phyloP scores from a whole-genome alignment of 2,888 invertebrate genomes.

The Cylloceria caligata region DNA sequence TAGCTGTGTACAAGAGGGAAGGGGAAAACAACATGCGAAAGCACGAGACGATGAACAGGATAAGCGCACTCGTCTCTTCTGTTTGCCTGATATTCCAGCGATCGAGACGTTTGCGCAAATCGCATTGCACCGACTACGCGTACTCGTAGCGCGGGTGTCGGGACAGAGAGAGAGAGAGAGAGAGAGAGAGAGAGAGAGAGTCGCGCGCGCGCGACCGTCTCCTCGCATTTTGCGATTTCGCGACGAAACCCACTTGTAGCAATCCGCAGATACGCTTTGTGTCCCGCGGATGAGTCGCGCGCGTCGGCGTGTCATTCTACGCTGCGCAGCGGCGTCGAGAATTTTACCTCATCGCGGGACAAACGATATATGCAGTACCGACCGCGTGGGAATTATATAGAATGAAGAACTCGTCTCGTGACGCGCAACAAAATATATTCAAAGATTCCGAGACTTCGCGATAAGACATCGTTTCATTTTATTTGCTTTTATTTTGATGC shows the following conservation, averaged over 20 bases:
- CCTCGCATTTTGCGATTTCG: slow-evolving; percentile 58
- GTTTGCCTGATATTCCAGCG: slow-evolving; percentile 79
- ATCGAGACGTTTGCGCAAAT: slow-evolving; percentile 83
- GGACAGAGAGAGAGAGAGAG: slow-evolving; percentile 16
- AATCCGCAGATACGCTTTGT: slow-evolving; percentile 26
- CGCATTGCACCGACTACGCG: slow-evolving; percentile 72
- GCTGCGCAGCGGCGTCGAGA: not conserved
- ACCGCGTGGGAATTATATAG: not conserved
- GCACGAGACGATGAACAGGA: slow-evolving; percentile 36
- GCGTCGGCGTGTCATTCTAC: not conserved
- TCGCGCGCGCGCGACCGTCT: slow-evolving; percentile 43
- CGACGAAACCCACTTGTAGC: slow-evolving; percentile 29
- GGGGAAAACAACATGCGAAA: slow-evolving; percentile 13
- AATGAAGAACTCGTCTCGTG: not conserved
- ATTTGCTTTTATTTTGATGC: too few species aligned
- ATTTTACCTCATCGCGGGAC: not conserved
- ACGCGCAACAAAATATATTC: not conserved
- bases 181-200: not conserved
- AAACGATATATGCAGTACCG: not conserved
- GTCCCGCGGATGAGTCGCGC: slow-evolving; percentile 35
- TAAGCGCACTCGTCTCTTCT: slow-evolving; percentile 66
- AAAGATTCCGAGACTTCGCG: not conserved
- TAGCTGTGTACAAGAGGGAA: not conserved
- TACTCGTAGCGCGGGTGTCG: slow-evolving; percentile 57
- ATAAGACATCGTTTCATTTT: too few species aligned